Evolutionary conservation across 2,113 vertebrate genomes (phyloP), one percentile per base, ranked within the genome.

Genomic region (Mastomys coucha): DNA sequence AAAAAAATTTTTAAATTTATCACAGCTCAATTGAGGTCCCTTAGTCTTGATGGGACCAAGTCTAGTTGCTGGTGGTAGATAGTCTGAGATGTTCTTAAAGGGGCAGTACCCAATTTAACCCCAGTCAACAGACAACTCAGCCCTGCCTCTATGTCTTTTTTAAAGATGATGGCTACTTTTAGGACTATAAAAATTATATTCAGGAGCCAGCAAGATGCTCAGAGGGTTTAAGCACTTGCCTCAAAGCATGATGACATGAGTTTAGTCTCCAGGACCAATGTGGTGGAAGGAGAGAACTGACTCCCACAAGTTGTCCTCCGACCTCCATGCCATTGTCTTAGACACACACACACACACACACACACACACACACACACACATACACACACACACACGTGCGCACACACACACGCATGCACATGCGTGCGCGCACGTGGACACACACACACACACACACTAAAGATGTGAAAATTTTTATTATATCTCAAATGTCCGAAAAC

Each of bases 1-100:
- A 75, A 80, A 88, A 88, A 95, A 92, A 72, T 3, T 5, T 28
- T 89, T 88, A 70, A 51, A 42, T 88, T 86, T 86, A 90, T 65
- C 31, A 42, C 53, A 45, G 88, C n/a, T 76, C n/a, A 45, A 14
- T 16, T 45, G 82, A 65, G 58, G 31, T 31, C n/a, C 81, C 45
- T 45, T 4, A 10, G 1, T 76, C 73, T 76, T 76, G 4, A 5
- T 51, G 17, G 31, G 39, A 8, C 65, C 58, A 69, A 86, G 42
- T 49, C 39, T 33, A 51, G 5, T 33, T 53, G 56, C 45, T 92
- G 19, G 33, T 89, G 60, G 51, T 76, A 76, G 67, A 26, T 22
- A 51, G 56, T 78, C 33, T 76, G 69, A 76, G 78, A 88, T 24
- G 6, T 36, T 36, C 67, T 69, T 69, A 36, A 69, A 69, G 13